Evolutionary conservation across 2,888 invertebrate genomes (phyloP).

Genomic region (Zelleria hepariella): DNA sequence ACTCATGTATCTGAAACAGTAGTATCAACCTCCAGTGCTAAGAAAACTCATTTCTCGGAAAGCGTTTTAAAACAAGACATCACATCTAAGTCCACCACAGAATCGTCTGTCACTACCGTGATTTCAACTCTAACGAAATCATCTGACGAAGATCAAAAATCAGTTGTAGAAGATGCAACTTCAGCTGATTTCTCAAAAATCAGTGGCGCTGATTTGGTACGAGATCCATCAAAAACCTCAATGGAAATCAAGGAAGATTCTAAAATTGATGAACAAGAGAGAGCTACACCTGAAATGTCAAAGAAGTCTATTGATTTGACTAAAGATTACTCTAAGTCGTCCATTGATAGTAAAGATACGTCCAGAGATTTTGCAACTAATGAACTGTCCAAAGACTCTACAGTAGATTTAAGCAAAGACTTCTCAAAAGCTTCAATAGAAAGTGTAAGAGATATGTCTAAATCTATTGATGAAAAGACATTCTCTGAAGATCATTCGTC

Average conservation of each 20-base stretch:
- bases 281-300: constrained; percentile 59
- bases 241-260: constrained; percentile 44
- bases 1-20: background rate
- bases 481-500: constrained; percentile 66
- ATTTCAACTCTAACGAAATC: constrained; percentile 61
- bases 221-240: constrained; percentile 50
- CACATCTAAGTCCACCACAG: constrained; percentile 63
- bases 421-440: constrained; percentile 62
- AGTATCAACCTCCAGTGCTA: constrained; percentile 17
- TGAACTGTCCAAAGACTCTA: constrained; percentile 65
- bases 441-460: constrained; percentile 59
- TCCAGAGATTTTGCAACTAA: constrained; percentile 66
- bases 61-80: constrained; percentile 43
- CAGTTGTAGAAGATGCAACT: constrained; percentile 57
- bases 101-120: constrained; percentile 62
- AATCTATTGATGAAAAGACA: constrained; percentile 62
- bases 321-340: constrained; percentile 65
- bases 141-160: constrained; percentile 61
- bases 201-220: constrained; percentile 57
- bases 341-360: constrained; percentile 65
- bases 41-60: constrained; percentile 45
- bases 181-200: constrained; percentile 64
- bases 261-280: constrained; percentile 56
- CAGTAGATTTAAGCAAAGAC: constrained; percentile 58
- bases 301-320: constrained; percentile 62